These are phyloP conservation scores for Trematomus bernacchii DNA, from an alignment of 2,797 vertebrate genomes.

Conservation along the genomic window DNA sequence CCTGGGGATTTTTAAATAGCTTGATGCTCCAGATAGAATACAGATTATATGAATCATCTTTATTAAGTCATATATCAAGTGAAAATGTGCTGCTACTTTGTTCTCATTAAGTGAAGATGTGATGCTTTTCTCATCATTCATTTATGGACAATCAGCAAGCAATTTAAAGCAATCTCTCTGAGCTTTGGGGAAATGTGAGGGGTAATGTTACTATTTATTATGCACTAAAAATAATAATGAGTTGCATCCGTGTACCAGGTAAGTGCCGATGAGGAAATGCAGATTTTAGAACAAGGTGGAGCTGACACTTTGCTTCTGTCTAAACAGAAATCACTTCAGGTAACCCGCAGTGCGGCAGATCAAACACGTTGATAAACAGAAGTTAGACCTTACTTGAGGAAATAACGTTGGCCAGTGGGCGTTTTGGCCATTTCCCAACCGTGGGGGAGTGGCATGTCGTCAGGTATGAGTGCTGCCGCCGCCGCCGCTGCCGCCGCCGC, in stretches of 20 bases:
- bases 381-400: constrained; percentile 91
- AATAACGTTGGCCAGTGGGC: constrained; percentile 94
- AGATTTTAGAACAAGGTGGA: not conserved
- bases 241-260: not conserved
- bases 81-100: not conserved
- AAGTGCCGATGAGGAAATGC: constrained; percentile 7
- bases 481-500: constrained; percentile 82
- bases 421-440: constrained; percentile 99
- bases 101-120: not conserved
- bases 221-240: not conserved
- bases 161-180: not conserved
- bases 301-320: not conserved
- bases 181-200: not conserved
- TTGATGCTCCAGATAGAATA: not conserved
- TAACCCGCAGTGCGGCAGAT: constrained; percentile 41
- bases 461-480: constrained; percentile 87
- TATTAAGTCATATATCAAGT: not conserved
- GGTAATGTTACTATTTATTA: not conserved
- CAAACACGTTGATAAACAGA: constrained; percentile 9
- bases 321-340: constrained; percentile 12
- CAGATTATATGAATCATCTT: not conserved
- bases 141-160: not conserved
- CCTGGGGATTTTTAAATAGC: not conserved
- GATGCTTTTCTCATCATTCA: not conserved
- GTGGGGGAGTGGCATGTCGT: constrained; percentile 93